These are phyloP conservation scores for Luperina nickerlii DNA, from an alignment of 2,888 invertebrate genomes.

Conservation along the genomic window DNA sequence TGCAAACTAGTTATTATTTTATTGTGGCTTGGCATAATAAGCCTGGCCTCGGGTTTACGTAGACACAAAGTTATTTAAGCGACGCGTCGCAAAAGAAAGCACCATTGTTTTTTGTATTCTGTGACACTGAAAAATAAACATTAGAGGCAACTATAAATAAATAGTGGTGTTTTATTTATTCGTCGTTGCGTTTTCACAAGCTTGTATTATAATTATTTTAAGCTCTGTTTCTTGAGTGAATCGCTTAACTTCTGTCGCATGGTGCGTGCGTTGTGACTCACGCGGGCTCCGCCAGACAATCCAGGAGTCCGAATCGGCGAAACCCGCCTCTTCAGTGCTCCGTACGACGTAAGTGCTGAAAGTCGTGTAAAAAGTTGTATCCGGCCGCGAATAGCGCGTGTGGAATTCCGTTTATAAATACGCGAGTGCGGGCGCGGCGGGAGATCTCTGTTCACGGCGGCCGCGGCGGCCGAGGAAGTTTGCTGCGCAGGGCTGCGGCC, in stretches of 20 bases:
- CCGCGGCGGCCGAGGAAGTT: constrained; percentile 50
- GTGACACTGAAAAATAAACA: constrained; percentile 76
- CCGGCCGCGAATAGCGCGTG: constrained; percentile 86
- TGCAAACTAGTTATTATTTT: constrained; percentile 20
- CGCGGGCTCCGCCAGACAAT: constrained; percentile 84
- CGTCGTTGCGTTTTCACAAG: constrained; percentile 70
- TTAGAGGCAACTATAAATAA: constrained; percentile 77
- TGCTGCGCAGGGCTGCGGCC: constrained; percentile 61
- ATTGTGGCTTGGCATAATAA: constrained; percentile 22
- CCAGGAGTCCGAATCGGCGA: constrained; percentile 74
- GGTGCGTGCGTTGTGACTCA: constrained; percentile 80
- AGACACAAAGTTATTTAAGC: constrained; percentile 35
- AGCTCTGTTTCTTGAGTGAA: constrained; percentile 76
- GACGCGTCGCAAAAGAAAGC: constrained; percentile 32
- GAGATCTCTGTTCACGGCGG: constrained; percentile 63
- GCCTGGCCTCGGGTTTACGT: constrained; percentile 23
- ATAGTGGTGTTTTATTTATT: constrained; percentile 76
- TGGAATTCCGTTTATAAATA: constrained; percentile 90
- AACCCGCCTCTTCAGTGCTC: constrained; percentile 86
- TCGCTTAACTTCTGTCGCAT: constrained; percentile 72
- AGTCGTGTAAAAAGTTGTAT: constrained; percentile 90
- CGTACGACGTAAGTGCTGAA: constrained; percentile 89
- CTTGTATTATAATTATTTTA: constrained; percentile 78
- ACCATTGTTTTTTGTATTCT: constrained; percentile 66
- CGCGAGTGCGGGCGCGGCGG: constrained; percentile 74